Conservation (phyloP, 2,113 vertebrate species). For the Jaculus jaculus region DNA sequence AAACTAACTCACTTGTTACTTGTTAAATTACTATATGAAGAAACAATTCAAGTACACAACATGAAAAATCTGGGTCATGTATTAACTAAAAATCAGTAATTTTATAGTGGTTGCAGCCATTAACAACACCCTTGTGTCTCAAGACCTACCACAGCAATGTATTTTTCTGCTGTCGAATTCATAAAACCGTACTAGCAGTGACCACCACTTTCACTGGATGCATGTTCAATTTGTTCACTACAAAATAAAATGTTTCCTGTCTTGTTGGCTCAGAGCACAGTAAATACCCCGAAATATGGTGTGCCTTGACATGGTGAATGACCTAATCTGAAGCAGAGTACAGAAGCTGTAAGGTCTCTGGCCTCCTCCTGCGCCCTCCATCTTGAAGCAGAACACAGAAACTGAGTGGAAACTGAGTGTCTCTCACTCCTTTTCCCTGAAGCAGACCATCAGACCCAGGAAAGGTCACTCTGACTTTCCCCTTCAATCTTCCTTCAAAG, state of each 20-base stretch:
- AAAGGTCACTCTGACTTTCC: neutral
- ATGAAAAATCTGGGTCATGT: neutral
- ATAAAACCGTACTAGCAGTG: neutral
- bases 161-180: neutral
- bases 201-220: neutral
- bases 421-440: neutral
- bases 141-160: neutral
- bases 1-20: neutral
- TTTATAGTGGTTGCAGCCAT: neutral
- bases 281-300: neutral
- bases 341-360: neutral
- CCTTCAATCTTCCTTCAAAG: neutral
- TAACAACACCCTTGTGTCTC: neutral
- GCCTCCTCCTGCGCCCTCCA: neutral
- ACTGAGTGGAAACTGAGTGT: no score
- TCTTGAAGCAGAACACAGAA: neutral
- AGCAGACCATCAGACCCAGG: neutral
- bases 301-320: neutral
- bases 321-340: neutral
- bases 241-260: neutral
- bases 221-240: neutral
- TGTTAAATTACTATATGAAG: neutral
- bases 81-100: neutral
- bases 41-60: neutral
- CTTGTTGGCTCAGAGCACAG: neutral